phyloP scores from a whole-genome alignment of 92 coral and sea anemone genomes.

The Galaxea fascicularis region DNA sequence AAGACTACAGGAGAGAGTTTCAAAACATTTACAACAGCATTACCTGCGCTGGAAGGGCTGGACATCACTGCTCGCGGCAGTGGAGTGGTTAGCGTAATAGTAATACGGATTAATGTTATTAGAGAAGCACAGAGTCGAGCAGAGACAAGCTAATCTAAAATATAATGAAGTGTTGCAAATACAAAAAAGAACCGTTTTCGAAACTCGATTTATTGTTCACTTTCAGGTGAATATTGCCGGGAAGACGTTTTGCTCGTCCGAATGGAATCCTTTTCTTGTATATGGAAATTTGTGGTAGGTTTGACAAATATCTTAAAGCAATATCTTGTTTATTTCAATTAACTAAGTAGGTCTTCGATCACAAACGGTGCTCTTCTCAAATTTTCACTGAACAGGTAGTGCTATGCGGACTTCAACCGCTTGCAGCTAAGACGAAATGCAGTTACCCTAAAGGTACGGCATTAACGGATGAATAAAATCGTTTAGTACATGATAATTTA shows the following conservation, averaged over 20 bases:
- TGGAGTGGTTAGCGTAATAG: too few species aligned
- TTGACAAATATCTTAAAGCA: neutral
- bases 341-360: neutral
- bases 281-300: neutral
- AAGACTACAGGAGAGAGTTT: too few species aligned
- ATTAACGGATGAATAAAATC: neutral
- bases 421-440: neutral
- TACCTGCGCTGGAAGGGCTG: too few species aligned
- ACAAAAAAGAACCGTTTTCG: neutral
- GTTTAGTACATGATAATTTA: neutral
- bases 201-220: neutral
- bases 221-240: neutral
- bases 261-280: neutral
- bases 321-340: neutral
- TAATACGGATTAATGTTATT: too few species aligned
- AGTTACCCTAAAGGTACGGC: neutral
- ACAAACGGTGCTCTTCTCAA: neutral
- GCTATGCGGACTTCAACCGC: neutral
- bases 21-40: too few species aligned
- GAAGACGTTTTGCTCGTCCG: neutral
- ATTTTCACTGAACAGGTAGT: slow-evolving; percentile 5
- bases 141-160: neutral
- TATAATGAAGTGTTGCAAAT: neutral
- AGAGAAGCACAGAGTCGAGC: neutral
- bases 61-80: too few species aligned